phyloP scores from a whole-genome alignment of 2,888 invertebrate species.

The Drosophila atripex region DNA sequence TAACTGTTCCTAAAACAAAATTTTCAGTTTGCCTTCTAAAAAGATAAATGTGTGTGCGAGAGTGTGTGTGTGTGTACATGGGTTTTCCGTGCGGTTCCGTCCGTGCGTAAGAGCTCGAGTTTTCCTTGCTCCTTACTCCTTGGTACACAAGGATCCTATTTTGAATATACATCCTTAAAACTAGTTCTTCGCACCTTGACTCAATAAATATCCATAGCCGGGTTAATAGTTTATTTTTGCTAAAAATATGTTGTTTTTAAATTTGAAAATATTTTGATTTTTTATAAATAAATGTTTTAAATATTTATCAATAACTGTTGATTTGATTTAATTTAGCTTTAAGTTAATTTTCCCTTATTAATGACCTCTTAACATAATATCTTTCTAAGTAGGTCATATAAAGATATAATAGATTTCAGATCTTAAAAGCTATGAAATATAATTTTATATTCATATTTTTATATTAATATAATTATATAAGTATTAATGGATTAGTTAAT shows the following conservation, averaged over 20 bases:
- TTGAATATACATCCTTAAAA: slow-evolving; percentile 14
- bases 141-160: slow-evolving; percentile 14
- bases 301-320: neutral
- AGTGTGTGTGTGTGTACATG: slow-evolving; percentile 27
- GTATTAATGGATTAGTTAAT: too few species aligned
- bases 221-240: slow-evolving; percentile 23
- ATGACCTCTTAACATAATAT: neutral
- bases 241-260: neutral
- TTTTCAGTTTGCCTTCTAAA: slow-evolving; percentile 59
- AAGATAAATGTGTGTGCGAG: slow-evolving; percentile 26
- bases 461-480: too few species aligned
- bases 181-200: slow-evolving; percentile 12
- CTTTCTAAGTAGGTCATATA: neutral
- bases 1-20: slow-evolving; percentile 58
- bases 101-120: slow-evolving; percentile 6
- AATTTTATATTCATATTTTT: too few species aligned
- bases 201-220: slow-evolving; percentile 9
- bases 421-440: too few species aligned
- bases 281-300: neutral
- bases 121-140: slow-evolving; percentile 6
- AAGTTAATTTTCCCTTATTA: neutral
- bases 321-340: neutral
- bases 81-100: slow-evolving; percentile 9
- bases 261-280: neutral
- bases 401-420: too few species aligned